Evolutionary conservation across 2,888 invertebrate species (phyloP).

Genomic region (Cheilosia scutellata): DNA sequence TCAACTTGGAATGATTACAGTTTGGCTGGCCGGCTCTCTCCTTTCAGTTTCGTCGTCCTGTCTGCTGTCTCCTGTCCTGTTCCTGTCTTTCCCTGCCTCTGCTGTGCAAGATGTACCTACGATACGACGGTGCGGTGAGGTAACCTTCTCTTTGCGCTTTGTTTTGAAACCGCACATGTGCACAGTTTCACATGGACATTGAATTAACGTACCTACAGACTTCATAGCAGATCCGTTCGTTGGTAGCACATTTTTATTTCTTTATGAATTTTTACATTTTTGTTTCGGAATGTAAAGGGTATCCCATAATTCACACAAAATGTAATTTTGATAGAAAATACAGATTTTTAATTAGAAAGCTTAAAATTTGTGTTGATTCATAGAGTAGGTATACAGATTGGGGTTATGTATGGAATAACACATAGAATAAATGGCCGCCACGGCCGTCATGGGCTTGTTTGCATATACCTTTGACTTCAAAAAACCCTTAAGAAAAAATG

Average conservation of each 20-base stretch:
- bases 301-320: no score
- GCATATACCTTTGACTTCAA: no score
- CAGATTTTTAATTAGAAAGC: background rate
- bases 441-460: no score
- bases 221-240: background rate
- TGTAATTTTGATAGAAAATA: background rate
- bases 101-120: conserved; percentile 26
- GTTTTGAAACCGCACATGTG: conserved; percentile 70
- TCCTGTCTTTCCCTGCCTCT: background rate
- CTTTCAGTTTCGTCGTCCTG: conserved; percentile 64
- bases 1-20: conserved; percentile 62
- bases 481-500: no score
- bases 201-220: conserved; percentile 11
- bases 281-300: no score
- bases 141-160: conserved; percentile 59
- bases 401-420: no score
- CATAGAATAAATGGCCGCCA: no score
- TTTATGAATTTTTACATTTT: no score
- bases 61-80: background rate
- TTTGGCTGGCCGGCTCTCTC: conserved; percentile 23
- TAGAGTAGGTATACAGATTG: no score
- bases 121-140: conserved; percentile 16
- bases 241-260: conserved; percentile 43
- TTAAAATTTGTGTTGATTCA: background rate
- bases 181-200: conserved; percentile 54